Conservation (phyloP, 2,888 invertebrate genomes). For the Hylaea fasciaria region DNA sequence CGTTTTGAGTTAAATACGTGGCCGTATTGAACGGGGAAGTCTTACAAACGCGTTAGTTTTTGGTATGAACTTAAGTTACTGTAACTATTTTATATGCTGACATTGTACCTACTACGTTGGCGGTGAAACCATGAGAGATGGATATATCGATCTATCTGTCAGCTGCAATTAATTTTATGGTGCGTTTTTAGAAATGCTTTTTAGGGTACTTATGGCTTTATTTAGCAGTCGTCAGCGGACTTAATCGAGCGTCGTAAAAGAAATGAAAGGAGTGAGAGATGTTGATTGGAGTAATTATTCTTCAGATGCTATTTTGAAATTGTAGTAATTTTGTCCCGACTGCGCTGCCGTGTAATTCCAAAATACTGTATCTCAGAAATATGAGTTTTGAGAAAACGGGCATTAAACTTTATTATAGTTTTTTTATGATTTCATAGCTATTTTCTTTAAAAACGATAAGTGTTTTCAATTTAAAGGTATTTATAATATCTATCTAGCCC, state of each 20-base stretch:
- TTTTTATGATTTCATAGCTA: too few species aligned
- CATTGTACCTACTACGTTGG: constrained; percentile 33
- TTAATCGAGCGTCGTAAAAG: constrained; percentile 30
- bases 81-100: neutral
- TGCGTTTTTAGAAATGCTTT: constrained; percentile 46
- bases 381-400: too few species aligned
- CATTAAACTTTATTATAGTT: too few species aligned
- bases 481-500: too few species aligned
- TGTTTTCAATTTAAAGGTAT: too few species aligned
- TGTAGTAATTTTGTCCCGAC: neutral
- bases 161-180: constrained; percentile 56
- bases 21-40: too few species aligned
- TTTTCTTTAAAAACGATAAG: too few species aligned
- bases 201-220: constrained; percentile 35
- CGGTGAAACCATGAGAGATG: constrained; percentile 52
- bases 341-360: too few species aligned
- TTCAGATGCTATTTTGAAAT: constrained; percentile 23
- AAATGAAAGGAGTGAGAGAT: constrained; percentile 28
- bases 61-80: constrained; percentile 7
- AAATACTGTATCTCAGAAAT: too few species aligned
- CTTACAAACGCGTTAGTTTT: too few species aligned
- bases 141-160: constrained; percentile 65
- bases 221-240: constrained; percentile 28
- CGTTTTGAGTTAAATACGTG: too few species aligned
- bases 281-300: constrained; percentile 25